phyloP scores from a whole-genome alignment of 2,113 vertebrate species.

The Leptobrachium leishanense region DNA sequence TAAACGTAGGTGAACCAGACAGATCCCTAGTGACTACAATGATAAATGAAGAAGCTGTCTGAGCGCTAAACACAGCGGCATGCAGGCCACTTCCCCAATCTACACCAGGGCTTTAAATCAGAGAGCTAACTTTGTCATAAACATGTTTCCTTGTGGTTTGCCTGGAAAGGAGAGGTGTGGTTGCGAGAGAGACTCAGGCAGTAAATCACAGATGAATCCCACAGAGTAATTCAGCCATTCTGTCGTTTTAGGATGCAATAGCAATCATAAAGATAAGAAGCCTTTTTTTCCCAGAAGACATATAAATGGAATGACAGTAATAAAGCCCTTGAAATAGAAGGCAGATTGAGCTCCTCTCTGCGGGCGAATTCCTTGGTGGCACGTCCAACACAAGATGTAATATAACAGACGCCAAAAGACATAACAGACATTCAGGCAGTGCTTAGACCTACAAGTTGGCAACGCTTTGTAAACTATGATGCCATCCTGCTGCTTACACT shows the following conservation, averaged over 20 bases:
- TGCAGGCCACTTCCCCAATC: slow-evolving; percentile 7
- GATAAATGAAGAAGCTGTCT: slow-evolving; percentile 29
- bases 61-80: neutral
- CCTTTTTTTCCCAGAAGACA: neutral
- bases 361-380: slow-evolving; percentile 1
- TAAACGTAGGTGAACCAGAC: slow-evolving; percentile 38
- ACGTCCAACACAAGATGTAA: neutral
- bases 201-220: slow-evolving; percentile 31
- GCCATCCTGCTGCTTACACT: neutral
- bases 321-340: neutral
- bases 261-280: slow-evolving; percentile 26
- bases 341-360: neutral
- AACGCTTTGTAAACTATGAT: neutral
- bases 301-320: neutral
- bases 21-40: slow-evolving; percentile 16
- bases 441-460: neutral
- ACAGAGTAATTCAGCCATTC: slow-evolving; percentile 18
- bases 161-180: slow-evolving; percentile 19
- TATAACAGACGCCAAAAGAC: neutral
- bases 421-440: neutral
- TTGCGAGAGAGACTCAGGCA: slow-evolving; percentile 16
- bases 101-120: slow-evolving; percentile 31
- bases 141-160: slow-evolving; percentile 44
- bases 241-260: slow-evolving; percentile 13
- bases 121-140: slow-evolving; percentile 39